Evolutionary conservation across 2,797 vertebrate genomes (phyloP), one percentile per base, ranked within the genome.

Genomic region (Miichthys miiuy): DNA sequence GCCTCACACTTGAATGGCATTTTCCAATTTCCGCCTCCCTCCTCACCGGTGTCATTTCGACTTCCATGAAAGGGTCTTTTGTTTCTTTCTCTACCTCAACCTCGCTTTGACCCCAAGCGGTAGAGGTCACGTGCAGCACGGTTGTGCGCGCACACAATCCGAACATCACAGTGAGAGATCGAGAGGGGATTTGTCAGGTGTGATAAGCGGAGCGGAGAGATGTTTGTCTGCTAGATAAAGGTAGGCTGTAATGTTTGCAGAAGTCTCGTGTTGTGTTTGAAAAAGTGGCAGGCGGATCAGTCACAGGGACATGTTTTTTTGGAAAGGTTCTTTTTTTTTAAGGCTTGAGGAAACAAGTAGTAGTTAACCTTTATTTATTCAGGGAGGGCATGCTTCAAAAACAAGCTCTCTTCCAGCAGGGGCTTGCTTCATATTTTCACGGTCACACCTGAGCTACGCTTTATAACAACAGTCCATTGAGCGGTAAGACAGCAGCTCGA

Each of bases 21-120:
- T 82, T 83, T 79, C 65, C 64, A 77, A 61, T 81, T 75, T 69
- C 77, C 34, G 0, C 23, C 54, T 58, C 38, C 8, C 68, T 18
- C 30, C 68, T 72, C 44, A 47, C 77, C 47, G 81, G 44, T 76
- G 68, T 82, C 75, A 17, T 77, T 70, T 68, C 9, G 47, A 1
- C 55, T n/a, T 14, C 0, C 20, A 20, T 84, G 71, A 91, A 90
- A 82, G 81, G 67, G 0, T 23, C 76, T 61, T 84, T 83, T 88
- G 87, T 89, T 68, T 55, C 61, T 47, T 38, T 38, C 34, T 38
- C 34, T 14, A 6, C 21, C 6, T 27, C 61, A 18, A 12, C 84
- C 78, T 71, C 7, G 71, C 68, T 30, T 5, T 58, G 81, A 85
- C 82, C 83, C 48, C 10, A 23, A 1, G 34, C 5, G 47, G 34